Conservation (phyloP, 2,888 invertebrate species). For the Lissonota sp. region DNA sequence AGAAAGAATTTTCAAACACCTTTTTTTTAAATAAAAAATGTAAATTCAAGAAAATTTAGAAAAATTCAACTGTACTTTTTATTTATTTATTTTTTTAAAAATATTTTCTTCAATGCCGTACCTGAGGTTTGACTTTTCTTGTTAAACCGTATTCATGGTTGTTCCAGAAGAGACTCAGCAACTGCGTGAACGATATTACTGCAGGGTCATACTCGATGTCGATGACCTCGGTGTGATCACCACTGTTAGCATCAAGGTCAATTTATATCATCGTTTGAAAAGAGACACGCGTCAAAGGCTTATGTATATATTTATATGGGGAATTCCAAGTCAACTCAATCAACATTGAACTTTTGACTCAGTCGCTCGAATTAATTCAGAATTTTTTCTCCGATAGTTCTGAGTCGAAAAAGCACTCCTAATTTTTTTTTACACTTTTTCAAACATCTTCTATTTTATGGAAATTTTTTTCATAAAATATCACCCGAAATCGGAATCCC, state of each 20-base stretch:
- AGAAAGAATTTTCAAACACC: too few species aligned
- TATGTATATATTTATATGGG: not conserved
- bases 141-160: slow-evolving; percentile 96
- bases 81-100: slow-evolving; percentile 2
- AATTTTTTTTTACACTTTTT: too few species aligned
- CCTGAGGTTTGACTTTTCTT: slow-evolving; percentile 92
- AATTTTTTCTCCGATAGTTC: too few species aligned
- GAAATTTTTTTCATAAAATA: too few species aligned
- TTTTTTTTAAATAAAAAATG: not conserved
- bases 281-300: not conserved
- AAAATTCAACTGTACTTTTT: not conserved
- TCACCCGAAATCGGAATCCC: too few species aligned
- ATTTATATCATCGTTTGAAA: slow-evolving; percentile 20
- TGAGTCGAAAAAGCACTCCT: too few species aligned
- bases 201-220: slow-evolving; percentile 96
- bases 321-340: not conserved
- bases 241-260: slow-evolving; percentile 85
- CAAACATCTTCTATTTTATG: too few species aligned
- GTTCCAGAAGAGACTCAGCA: slow-evolving; percentile 95
- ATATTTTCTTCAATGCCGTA: slow-evolving; percentile 76
- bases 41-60: not conserved
- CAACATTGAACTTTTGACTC: too few species aligned
- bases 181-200: slow-evolving; percentile 89
- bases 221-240: slow-evolving; percentile 97
- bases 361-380: too few species aligned